Evolutionary conservation across 2,113 vertebrate species (phyloP).

Genomic region (Vimba vimba): DNA sequence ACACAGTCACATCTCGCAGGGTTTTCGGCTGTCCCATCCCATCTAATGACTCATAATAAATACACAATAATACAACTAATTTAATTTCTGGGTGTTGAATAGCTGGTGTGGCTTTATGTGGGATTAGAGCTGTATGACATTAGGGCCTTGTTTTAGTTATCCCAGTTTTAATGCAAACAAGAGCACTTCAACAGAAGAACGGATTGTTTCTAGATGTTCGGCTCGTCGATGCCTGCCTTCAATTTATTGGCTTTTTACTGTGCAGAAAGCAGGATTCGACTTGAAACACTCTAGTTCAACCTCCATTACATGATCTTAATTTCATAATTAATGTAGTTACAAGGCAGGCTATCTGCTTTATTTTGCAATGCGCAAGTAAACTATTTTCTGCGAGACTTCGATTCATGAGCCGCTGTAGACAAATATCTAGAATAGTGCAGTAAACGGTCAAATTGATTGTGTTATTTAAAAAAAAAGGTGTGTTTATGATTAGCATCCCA

Average conservation of each 20-base stretch:
- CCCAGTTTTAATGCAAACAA: constrained; percentile 27
- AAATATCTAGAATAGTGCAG: neutral
- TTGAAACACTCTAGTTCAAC: neutral
- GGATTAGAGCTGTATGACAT: constrained; percentile 82
- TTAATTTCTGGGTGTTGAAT: constrained; percentile 87
- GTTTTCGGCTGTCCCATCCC: neutral
- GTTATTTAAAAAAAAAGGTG: neutral
- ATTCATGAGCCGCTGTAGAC: neutral
- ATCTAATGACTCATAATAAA: constrained; percentile 81
- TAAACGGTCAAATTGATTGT: neutral
- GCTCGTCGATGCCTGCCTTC: neutral
- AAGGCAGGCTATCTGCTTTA: neutral
- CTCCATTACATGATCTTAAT: too few relatives aligned
- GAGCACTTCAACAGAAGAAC: neutral
- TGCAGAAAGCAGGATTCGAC: neutral
- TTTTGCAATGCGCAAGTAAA: neutral
- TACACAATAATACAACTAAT: constrained; percentile 80
- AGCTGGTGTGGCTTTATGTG: constrained; percentile 75
- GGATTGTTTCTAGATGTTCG: constrained; percentile 2
- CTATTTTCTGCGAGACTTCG: neutral
- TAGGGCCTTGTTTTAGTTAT: constrained; percentile 62
- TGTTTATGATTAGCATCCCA: neutral
- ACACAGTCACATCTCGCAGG: constrained; percentile 38
- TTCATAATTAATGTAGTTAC: neutral
- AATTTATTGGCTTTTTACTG: neutral